phyloP scores from a whole-genome alignment of 30 jellyfish, hydroid and myxozoan species.

The Cassiopea xamachana region DNA sequence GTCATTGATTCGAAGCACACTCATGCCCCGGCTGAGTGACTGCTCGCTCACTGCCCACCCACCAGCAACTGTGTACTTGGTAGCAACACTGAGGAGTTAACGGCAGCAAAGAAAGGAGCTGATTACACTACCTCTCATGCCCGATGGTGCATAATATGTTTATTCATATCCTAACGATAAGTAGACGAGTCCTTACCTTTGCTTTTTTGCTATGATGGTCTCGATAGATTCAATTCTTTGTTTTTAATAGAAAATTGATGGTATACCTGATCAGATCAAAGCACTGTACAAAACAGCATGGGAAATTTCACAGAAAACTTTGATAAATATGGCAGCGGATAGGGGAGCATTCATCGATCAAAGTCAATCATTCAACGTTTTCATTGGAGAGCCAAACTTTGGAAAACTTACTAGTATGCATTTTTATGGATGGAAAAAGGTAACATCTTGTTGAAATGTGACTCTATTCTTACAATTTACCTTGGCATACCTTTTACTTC shows the following conservation, averaged over 20 bases:
- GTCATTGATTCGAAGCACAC: too few species aligned
- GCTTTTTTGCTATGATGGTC: too few species aligned
- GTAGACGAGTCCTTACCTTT: too few species aligned
- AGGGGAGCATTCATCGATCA: conserved; percentile 99
- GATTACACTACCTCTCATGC: too few species aligned
- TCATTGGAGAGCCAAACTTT: conserved; percentile 96
- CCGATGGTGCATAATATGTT: too few species aligned
- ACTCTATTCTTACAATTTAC: neutral
- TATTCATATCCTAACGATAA: too few species aligned
- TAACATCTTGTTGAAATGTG: neutral
- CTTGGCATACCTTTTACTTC: too few species aligned
- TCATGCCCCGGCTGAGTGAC: too few species aligned
- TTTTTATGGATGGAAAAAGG: conserved; percentile 99
- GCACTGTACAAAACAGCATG: conserved; percentile 95
- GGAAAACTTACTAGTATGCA: conserved; percentile 96
- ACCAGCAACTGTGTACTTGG: too few species aligned
- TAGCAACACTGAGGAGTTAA: too few species aligned
- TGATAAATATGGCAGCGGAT: conserved; percentile 98
- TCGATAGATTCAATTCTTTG: neutral
- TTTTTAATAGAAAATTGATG: conserved; percentile 79
- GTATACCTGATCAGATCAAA: conserved; percentile 89
- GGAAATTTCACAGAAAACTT: conserved; percentile 93
- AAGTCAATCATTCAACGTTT: conserved; percentile 98
- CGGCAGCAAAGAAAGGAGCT: too few species aligned
- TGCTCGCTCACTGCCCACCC: too few species aligned